Percentiles rank a stretch among this genome's conserved stretches.
phyloP scores from a whole-genome alignment of 2,888 invertebrate species.

The Cordilura impudica region DNA sequence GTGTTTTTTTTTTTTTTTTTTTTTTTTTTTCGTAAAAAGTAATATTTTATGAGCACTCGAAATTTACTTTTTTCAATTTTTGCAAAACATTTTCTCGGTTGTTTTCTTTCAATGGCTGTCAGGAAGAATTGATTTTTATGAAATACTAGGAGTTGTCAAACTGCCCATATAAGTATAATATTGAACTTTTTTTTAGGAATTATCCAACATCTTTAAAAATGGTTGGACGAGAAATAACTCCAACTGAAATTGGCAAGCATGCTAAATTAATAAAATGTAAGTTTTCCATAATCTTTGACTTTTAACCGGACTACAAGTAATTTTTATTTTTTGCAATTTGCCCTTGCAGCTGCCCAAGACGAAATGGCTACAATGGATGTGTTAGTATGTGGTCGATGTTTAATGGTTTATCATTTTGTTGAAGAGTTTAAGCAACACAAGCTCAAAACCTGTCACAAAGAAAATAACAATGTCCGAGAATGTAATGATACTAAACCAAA shows the following conservation, averaged over 20 bases:
- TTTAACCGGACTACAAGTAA: neutral
- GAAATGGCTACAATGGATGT: conserved; percentile 88
- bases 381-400: conserved; percentile 90
- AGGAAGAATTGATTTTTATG: no score
- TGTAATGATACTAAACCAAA: conserved; percentile 88
- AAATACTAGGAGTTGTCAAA: no score
- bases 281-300: neutral
- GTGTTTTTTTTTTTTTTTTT: no score
- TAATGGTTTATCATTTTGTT: conserved; percentile 87
- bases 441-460: conserved; percentile 72
- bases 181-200: conserved; percentile 8
- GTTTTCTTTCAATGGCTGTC: no score
- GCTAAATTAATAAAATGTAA: conserved; percentile 82
- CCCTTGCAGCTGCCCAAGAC: conserved; percentile 84
- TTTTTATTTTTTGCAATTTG: neutral
- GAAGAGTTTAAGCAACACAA: conserved; percentile 89
- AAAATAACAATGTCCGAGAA: conserved; percentile 79
- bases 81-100: no score
- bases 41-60: no score
- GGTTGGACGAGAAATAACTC: conserved; percentile 79
- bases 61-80: no score
- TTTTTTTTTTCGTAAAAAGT: no score
- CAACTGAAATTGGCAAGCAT: conserved; percentile 83
- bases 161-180: no score
- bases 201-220: conserved; percentile 63